Conservation (phyloP, 2,797 vertebrate genomes). For the Sphaeramia orbicularis region DNA sequence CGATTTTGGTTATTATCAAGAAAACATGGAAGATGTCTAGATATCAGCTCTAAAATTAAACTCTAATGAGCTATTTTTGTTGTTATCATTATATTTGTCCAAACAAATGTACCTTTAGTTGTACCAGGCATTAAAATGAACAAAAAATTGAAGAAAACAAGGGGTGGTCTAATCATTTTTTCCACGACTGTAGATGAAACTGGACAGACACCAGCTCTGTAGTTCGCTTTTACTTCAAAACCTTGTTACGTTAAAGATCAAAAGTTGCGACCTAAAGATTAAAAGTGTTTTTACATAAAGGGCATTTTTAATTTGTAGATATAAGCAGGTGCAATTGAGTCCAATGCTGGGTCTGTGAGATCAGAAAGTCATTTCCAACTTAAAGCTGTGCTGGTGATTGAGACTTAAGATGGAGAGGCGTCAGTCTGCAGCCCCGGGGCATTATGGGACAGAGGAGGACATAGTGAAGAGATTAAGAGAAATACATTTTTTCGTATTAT, state of each 20-base stretch:
- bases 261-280: conserved; percentile 9
- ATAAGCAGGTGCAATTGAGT: conserved; percentile 21
- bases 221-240: conserved; percentile 20
- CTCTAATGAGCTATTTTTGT: too few species aligned
- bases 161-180: too few species aligned
- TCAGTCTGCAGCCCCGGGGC: conserved; percentile 53
- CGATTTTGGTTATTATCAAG: too few species aligned
- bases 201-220: background rate
- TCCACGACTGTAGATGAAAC: too few species aligned
- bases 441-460: conserved; percentile 56
- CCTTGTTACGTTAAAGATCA: conserved; percentile 12
- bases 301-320: conserved; percentile 7
- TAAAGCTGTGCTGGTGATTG: conserved; percentile 66
- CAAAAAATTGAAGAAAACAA: too few species aligned
- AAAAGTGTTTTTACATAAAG: conserved; percentile 13
- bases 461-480: conserved; percentile 67
- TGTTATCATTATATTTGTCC: too few species aligned
- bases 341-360: conserved; percentile 33
- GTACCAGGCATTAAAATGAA: too few species aligned
- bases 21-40: too few species aligned
- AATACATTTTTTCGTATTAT: conserved; percentile 57
- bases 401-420: conserved; percentile 68
- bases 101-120: too few species aligned
- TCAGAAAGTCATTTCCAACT: conserved; percentile 73
- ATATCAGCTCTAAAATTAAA: too few species aligned